A percentile compares a stretch with the other conserved stretches of the same genome.
Evolutionary conservation across 35 echinoderm and acorn worm species (phyloP).

Genomic region (Patiria miniata): DNA sequence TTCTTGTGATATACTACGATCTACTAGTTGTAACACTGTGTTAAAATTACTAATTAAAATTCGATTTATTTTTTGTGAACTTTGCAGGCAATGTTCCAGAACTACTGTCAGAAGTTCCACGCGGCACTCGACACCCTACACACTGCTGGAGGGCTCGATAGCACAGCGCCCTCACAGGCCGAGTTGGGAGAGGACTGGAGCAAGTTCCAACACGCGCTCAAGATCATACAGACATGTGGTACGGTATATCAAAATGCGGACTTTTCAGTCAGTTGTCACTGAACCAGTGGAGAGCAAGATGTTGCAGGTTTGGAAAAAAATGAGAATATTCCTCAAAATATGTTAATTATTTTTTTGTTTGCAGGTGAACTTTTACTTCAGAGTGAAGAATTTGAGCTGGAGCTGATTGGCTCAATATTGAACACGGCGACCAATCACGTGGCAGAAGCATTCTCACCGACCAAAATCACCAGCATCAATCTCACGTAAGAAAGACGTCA

Average conservation of each 20-base stretch:
- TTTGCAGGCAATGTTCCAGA: slow-evolving; percentile 70
- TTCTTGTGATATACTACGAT: too few relatives aligned
- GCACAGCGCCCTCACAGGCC: slow-evolving; percentile 43
- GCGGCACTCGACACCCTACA: slow-evolving; percentile 45
- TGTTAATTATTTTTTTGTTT: not conserved
- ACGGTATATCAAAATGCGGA: too few relatives aligned
- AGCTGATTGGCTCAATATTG: slow-evolving; percentile 74
- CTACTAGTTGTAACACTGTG: too few relatives aligned
- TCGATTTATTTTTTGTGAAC: not conserved
- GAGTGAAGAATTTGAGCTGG: slow-evolving; percentile 90
- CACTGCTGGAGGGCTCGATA: slow-evolving; percentile 60
- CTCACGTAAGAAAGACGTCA: not conserved
- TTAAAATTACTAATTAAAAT: not conserved
- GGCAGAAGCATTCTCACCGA: slow-evolving; percentile 69
- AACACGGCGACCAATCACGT: slow-evolving; percentile 66
- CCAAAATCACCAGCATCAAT: slow-evolving; percentile 24
- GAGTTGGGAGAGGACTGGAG: slow-evolving; percentile 93
- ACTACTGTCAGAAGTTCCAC: slow-evolving; percentile 85
- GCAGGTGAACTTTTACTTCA: slow-evolving; percentile 84
- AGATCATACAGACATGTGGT: slow-evolving; percentile 97
- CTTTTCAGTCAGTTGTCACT: too few relatives aligned
- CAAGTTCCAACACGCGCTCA: slow-evolving; percentile 95
- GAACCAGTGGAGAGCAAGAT: too few relatives aligned
- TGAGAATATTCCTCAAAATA: too few relatives aligned
- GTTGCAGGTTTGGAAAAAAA: too few relatives aligned